These are phyloP conservation scores for Saturnia pavonia DNA, from an alignment of 2,888 invertebrate genomes.

Conservation along the genomic window DNA sequence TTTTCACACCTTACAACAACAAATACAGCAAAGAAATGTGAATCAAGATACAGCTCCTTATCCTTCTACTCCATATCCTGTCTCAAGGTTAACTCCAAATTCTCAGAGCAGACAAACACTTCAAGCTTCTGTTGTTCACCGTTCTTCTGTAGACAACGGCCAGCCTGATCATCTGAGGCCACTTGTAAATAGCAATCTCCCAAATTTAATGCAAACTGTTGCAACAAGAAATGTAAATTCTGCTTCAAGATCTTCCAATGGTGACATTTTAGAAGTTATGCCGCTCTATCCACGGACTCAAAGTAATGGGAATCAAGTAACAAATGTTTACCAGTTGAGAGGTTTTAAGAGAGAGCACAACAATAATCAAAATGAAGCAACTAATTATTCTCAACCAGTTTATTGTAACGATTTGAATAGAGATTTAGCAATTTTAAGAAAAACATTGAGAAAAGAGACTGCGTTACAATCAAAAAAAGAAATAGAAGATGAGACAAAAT, in stretches of 20 bases:
- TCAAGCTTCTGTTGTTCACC: conserved; percentile 70
- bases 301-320: conserved; percentile 62
- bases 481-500: conserved; percentile 68
- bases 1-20: conserved; percentile 92
- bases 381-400: conserved; percentile 54
- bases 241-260: conserved; percentile 78
- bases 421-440: conserved; percentile 70
- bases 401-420: conserved; percentile 73
- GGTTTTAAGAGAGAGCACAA: conserved; percentile 81
- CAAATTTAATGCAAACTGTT: conserved; percentile 43
- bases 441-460: conserved; percentile 60
- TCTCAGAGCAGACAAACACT: conserved; percentile 67
- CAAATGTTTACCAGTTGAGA: conserved; percentile 80
- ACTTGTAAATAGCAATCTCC: conserved; percentile 49
- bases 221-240: conserved; percentile 50
- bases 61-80: conserved; percentile 55
- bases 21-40: conserved; percentile 86
- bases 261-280: conserved; percentile 79
- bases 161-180: conserved; percentile 52
- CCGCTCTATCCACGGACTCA: conserved; percentile 72
- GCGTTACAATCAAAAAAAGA: conserved; percentile 65
- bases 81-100: conserved; percentile 64
- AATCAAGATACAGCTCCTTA: conserved; percentile 65
- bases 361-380: conserved; percentile 65
- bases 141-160: conserved; percentile 72